Base-by-base conservation (phyloP, 2,888 invertebrate species). In the Epirrhoe tristata region DNA sequence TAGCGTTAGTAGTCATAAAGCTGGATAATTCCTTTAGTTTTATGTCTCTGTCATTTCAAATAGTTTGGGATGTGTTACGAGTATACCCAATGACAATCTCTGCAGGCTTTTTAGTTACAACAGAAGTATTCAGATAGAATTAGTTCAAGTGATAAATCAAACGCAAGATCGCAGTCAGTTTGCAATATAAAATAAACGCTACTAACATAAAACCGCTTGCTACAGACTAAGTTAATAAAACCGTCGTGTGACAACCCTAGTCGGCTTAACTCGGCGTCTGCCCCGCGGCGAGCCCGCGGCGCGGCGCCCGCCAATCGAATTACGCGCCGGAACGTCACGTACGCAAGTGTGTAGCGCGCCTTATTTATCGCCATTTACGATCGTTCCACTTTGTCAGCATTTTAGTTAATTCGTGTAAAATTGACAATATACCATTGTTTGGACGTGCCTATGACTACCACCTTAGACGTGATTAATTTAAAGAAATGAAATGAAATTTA, bases 301-400 rank as follows among this genome's bases (percentile, higher is more conserved):
- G 55, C 31, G 60, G 65, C 50, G 51, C 34, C 52, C 48, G 63
- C 61, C 69, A 74, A 82, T 82, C 78, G 75, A 83, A 79, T 82
- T 80, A 82, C 76, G 70, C 54, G 32, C 52, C 65, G 54, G 63
- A 48, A 60, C 68, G 75, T 54, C 60, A 80, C 81, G 80, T 67
- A 66, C 65, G 58, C 70, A 69, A 76, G 81, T 83, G 77, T 76
- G 74, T 70, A 78, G 69, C 63, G 36, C 62, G 63, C 68, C 62
- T 70, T 68, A 69, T 53, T 65, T 63, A 52, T 60, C 57, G 17
- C 34, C 12, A 58, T 62, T 55, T 63, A 63, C 43, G 34, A 55
- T 8, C 57, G 57, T 32, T 24, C 31, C 32, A 14, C 16, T 61
- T 17, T 24, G 46, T 24, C 32, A 46, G 51, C 46, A 43, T 43